Evolutionary conservation across 2,797 vertebrate species (phyloP).

Genomic region (Buphagus erythrorhynchus): DNA sequence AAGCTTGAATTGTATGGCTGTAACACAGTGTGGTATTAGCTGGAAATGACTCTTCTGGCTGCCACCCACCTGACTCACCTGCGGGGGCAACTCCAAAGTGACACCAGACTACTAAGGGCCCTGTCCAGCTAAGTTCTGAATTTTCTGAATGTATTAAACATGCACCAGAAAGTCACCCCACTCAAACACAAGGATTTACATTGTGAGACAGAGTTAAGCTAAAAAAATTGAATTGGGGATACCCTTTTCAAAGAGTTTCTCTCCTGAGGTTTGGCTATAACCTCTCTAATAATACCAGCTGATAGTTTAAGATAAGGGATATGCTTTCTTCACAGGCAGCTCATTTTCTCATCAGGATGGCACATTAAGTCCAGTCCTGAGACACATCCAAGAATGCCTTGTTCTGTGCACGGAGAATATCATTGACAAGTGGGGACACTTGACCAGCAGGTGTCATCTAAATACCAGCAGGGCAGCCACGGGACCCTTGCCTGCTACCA

Average conservation of each 20-base stretch:
- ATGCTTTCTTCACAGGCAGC: not conserved
- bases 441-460: constrained; percentile 15
- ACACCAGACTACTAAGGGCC: not conserved
- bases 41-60: not conserved
- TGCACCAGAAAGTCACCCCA: fast-evolving
- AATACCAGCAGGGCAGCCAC: not conserved
- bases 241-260: not conserved
- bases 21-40: not conserved
- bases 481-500: not conserved
- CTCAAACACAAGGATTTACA: not conserved
- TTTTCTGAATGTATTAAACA: not conserved
- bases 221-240: not conserved
- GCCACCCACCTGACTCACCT: not conserved
- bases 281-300: not conserved
- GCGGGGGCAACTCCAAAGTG: not conserved
- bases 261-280: not conserved
- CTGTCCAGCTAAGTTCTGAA: not conserved
- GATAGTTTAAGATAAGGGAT: not conserved
- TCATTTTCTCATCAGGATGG: not conserved
- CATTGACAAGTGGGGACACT: not conserved
- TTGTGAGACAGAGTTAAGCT: not conserved
- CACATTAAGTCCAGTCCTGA: too few relatives aligned
- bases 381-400: not conserved
- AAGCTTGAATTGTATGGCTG: not conserved
- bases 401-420: not conserved